phyloP scores from a whole-genome alignment of 2,888 invertebrate species.

The Erpobdella octoculata region DNA sequence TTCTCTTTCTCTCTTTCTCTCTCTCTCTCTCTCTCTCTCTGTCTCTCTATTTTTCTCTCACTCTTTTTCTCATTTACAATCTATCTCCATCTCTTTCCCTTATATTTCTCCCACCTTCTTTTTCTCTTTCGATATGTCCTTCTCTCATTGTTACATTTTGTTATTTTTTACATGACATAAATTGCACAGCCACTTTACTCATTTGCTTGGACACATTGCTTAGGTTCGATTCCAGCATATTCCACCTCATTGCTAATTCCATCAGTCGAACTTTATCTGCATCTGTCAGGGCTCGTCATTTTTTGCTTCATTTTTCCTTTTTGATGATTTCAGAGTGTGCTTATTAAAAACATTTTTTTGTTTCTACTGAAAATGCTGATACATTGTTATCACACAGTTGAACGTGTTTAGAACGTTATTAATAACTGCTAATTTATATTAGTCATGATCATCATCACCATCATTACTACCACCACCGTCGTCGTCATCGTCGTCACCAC shows the following conservation, averaged over 20 bases:
- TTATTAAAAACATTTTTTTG: background rate
- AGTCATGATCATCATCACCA: background rate
- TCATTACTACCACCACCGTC: background rate
- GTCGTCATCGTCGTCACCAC: background rate
- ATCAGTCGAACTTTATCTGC: too few relatives aligned
- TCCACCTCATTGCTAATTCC: too few relatives aligned
- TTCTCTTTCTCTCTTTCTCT: background rate
- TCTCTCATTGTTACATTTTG: too few relatives aligned
- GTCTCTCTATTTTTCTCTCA: background rate
- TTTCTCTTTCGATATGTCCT: too few relatives aligned
- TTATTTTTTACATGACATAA: too few relatives aligned
- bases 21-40: background rate
- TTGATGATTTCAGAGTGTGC: too few relatives aligned
- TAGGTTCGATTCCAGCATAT: too few relatives aligned
- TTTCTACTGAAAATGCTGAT: background rate
- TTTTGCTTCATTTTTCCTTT: too few relatives aligned
- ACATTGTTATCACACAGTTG: constrained; percentile 11
- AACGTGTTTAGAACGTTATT: constrained; percentile 3
- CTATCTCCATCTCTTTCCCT: background rate
- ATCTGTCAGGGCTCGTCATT: too few relatives aligned
- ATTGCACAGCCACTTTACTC: too few relatives aligned
- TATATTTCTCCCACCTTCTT: too few relatives aligned
- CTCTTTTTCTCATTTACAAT: background rate
- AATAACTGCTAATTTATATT: background rate
- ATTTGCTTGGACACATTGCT: too few relatives aligned